These are phyloP conservation scores for Agapornis canus DNA, from an alignment of 2,797 vertebrate species.

Conservation along the genomic window DNA sequence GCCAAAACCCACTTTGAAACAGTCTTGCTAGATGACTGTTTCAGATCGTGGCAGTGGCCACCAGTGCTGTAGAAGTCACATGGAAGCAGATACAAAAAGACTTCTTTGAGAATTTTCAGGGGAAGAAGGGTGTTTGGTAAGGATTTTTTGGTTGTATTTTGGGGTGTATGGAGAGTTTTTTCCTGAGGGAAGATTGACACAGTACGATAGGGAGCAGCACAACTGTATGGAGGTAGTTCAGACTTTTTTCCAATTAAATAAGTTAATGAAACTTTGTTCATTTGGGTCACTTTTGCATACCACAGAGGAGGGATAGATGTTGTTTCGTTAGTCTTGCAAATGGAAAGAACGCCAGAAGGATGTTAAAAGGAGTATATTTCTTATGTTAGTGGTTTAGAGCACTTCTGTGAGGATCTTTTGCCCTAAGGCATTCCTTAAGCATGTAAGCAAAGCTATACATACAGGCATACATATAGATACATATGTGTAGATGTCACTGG, in stretches of 20 bases:
- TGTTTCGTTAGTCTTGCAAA: neutral
- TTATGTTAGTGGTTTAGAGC: neutral
- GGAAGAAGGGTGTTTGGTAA: rapidly evolving
- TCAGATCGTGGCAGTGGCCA: neutral
- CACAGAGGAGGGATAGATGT: neutral
- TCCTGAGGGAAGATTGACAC: neutral
- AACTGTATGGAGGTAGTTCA: neutral
- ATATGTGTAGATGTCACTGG: neutral
- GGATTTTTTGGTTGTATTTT: neutral
- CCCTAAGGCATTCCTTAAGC: neutral
- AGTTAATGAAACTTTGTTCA: neutral
- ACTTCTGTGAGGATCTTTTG: neutral
- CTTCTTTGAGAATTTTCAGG: neutral
- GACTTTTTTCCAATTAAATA: neutral
- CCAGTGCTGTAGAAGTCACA: neutral
- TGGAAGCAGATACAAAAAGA: neutral
- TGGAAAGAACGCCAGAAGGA: neutral
- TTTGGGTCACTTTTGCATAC: neutral
- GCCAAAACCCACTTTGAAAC: neutral
- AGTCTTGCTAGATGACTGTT: neutral
- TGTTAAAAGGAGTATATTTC: neutral
- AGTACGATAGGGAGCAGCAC: neutral
- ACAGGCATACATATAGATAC: rapidly evolving
- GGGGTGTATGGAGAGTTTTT: neutral
- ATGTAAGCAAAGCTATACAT: neutral